Evolutionary conservation across 2,113 vertebrate genomes (phyloP).

Genomic region (Triplophysa tibetana): DNA sequence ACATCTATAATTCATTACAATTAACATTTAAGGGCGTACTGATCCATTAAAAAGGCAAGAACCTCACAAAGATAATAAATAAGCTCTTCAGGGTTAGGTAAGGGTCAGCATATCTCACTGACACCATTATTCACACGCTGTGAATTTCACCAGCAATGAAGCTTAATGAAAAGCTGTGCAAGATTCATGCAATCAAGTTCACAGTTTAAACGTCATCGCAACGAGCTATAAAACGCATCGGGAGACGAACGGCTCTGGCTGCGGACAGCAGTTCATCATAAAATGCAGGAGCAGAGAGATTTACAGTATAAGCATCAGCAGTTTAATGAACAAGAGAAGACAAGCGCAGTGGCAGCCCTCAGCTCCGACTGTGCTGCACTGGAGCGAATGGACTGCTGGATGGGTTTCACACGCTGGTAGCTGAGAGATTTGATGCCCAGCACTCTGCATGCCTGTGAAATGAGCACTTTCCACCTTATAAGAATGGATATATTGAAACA

Average conservation of each 20-base stretch:
- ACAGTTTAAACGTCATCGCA: conserved; percentile 2
- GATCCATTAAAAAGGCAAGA: neutral
- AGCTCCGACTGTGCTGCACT: neutral
- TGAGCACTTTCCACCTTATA: conserved; percentile 11
- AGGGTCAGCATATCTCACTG: neutral
- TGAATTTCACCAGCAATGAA: conserved; percentile 17
- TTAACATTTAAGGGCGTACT: neutral
- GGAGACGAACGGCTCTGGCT: conserved; percentile 2
- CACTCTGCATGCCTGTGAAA: neutral
- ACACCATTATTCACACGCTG: neutral
- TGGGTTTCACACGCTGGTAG: conserved; percentile 1
- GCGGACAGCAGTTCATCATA: conserved; percentile 30
- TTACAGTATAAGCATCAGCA: neutral
- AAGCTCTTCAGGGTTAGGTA: neutral
- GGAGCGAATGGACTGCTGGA: neutral
- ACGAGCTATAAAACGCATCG: neutral
- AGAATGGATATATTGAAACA: conserved; percentile 5
- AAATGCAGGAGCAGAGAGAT: conserved; percentile 11
- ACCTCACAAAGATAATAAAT: no score
- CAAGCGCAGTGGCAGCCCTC: conserved; percentile 12
- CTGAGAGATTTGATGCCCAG: neutral
- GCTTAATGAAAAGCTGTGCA: conserved; percentile 24
- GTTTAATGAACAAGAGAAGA: conserved; percentile 35
- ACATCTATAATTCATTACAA: no score
- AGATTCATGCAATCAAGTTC: conserved; percentile 2